A percentile compares a stretch with the other conserved stretches of the same genome.
Conservation (phyloP, 2,113 vertebrate species). For the Bos javanicus region DNA sequence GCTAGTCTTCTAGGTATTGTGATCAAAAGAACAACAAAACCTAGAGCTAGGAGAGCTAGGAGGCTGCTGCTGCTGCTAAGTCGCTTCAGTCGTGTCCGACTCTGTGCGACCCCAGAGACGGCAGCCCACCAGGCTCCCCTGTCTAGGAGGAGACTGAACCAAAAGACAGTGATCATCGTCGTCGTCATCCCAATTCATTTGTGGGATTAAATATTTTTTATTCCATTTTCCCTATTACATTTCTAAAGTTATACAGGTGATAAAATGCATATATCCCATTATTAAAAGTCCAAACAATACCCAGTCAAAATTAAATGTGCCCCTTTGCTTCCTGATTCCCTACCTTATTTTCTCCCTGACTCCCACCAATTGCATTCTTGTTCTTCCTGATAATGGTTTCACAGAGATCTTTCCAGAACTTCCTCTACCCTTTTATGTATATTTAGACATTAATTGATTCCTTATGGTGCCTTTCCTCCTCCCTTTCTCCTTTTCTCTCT, state of each 20-base stretch:
- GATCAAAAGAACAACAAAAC: background rate
- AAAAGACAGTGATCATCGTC: background rate
- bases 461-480: background rate
- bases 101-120: too few relatives aligned
- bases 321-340: background rate
- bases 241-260: background rate
- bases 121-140: too few relatives aligned
- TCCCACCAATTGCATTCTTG: background rate
- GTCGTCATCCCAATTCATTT: background rate
- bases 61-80: too few relatives aligned
- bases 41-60: background rate
- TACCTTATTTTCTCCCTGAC: background rate
- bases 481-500: background rate
- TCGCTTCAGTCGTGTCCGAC: too few relatives aligned
- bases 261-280: background rate
- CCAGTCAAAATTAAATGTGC: background rate
- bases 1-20: background rate
- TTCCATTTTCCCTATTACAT: fast-evolving
- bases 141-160: background rate
- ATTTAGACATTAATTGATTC: background rate
- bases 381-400: background rate
- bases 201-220: background rate
- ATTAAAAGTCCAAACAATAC: background rate
- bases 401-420: background rate
- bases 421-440: background rate